Percentiles rank a stretch among this genome's conserved stretches.
Conservation (phyloP, 2,113 vertebrate genomes). For the Megaleporinus macrocephalus region DNA sequence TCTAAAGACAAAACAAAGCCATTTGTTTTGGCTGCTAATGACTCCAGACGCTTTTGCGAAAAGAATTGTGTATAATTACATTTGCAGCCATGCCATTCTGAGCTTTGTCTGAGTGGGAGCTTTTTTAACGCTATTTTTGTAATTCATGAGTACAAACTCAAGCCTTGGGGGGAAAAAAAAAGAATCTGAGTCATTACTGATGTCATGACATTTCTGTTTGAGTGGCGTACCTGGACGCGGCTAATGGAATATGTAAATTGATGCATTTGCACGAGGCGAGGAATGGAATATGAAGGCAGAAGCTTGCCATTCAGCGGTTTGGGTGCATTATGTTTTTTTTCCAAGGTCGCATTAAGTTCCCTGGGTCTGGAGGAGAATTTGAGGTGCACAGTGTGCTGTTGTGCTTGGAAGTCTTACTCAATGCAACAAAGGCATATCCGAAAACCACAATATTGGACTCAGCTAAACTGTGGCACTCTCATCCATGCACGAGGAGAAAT, state of each 20-base stretch:
- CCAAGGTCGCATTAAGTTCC: conserved; percentile 39
- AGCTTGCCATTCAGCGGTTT: conserved; percentile 15
- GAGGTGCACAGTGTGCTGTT: conserved; percentile 37
- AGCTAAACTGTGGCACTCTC: conserved; percentile 38
- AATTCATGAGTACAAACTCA: conserved; percentile 15
- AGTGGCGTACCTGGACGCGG: conserved; percentile 25
- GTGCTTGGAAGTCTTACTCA: conserved; percentile 45
- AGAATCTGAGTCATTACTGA: conserved; percentile 33
- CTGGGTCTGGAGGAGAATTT: conserved; percentile 15
- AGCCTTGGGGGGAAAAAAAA: conserved; percentile 5
- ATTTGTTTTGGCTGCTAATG: not conserved
- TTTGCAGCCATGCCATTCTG: not conserved
- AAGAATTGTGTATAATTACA: not conserved
- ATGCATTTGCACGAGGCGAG: not conserved
- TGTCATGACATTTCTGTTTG: conserved; percentile 17
- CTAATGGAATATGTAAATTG: conserved; percentile 35
- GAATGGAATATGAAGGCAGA: conserved; percentile 34
- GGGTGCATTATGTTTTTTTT: conserved; percentile 2
- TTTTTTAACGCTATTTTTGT: not conserved
- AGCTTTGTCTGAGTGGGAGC: not conserved
- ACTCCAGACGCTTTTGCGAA: not conserved
- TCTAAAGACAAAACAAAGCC: conserved; percentile 16
- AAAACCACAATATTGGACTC: conserved; percentile 43
- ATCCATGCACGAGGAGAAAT: conserved; percentile 39
- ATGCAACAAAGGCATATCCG: conserved; percentile 2